phyloP scores from a whole-genome alignment of 2,113 vertebrate species.

The Bambusicola thoracicus region DNA sequence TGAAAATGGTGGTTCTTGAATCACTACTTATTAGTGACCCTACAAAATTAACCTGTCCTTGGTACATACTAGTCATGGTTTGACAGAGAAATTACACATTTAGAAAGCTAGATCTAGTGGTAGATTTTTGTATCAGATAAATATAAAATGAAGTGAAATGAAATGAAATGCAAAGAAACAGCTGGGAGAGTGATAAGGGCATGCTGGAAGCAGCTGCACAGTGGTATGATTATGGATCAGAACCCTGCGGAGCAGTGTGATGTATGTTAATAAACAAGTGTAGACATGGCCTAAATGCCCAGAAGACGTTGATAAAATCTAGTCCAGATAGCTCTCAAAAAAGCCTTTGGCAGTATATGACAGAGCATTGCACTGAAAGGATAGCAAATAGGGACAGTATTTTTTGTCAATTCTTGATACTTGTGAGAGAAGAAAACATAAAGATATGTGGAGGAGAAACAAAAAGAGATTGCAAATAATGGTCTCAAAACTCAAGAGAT shows the following conservation, averaged over 20 bases:
- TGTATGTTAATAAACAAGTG: conserved; percentile 28
- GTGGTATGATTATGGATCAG: background rate
- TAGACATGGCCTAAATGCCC: conserved; percentile 21
- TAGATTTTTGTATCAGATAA: background rate
- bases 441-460: background rate
- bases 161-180: conserved; percentile 14
- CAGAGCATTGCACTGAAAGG: background rate
- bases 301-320: conserved; percentile 39
- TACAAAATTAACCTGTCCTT: background rate
- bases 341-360: background rate
- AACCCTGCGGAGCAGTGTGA: background rate
- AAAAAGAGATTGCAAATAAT: background rate
- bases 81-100: background rate
- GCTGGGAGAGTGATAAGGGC: background rate
- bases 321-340: conserved; percentile 40
- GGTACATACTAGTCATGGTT: background rate
- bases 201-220: background rate
- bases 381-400: background rate
- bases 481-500: background rate
- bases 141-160: conserved; percentile 17
- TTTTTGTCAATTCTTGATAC: background rate
- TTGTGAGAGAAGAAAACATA: background rate
- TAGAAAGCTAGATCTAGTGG: background rate
- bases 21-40: background rate
- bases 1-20: background rate